phyloP scores from a whole-genome alignment of 2,888 invertebrate genomes.

The Leptopilina myrica region DNA sequence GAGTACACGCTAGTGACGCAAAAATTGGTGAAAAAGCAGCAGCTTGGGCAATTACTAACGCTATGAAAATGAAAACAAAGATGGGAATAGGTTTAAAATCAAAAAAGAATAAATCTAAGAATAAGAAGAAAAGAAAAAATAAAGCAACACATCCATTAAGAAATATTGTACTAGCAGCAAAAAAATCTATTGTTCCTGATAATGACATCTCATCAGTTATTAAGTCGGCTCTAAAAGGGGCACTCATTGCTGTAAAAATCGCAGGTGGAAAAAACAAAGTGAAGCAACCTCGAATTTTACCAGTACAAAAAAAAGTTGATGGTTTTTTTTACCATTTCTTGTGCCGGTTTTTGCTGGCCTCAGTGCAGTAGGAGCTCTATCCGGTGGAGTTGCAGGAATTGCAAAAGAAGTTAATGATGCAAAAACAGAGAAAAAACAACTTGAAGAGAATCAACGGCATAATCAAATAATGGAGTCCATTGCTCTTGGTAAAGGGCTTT shows the following conservation, averaged over 20 bases:
- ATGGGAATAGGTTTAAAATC: no score
- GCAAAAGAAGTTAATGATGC: constrained; percentile 23
- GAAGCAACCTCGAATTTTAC: no score
- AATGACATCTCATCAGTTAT: neutral
- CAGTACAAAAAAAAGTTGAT: no score
- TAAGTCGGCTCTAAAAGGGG: neutral
- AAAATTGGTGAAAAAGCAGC: no score
- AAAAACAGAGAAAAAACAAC: constrained; percentile 21
- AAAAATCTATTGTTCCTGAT: neutral
- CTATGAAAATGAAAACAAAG: no score
- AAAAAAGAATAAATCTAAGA: no score
- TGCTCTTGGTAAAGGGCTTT: neutral
- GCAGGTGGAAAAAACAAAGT: no score
- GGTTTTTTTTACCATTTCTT: no score
- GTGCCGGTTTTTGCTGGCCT: neutral
- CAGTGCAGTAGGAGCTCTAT: no score
- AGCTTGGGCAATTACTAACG: no score
- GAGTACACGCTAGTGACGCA: no score
- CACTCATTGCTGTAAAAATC: neutral
- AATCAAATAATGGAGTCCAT: constrained; percentile 62
- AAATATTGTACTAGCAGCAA: neutral
- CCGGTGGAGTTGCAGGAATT: constrained; percentile 39
- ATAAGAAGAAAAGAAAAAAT: neutral
- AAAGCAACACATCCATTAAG: neutral
- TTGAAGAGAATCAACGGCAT: constrained; percentile 61